These are phyloP conservation scores for Ctenomys sociabilis DNA, from an alignment of 2,113 vertebrate species.

Conservation along the genomic window DNA sequence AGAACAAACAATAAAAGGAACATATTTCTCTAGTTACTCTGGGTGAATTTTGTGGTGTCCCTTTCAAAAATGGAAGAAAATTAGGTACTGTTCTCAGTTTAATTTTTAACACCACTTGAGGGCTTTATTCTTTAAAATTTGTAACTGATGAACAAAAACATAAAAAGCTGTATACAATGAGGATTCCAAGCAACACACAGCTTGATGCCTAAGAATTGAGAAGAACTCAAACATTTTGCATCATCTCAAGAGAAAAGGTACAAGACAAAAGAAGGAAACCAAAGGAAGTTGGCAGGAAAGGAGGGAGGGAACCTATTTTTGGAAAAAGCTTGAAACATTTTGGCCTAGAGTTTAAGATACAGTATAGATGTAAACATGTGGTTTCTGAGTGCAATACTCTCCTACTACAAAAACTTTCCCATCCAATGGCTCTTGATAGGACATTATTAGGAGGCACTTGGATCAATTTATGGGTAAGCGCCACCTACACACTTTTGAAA, in stretches of 20 bases:
- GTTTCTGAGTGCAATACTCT: background rate
- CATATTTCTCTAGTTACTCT: background rate
- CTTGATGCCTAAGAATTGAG: background rate
- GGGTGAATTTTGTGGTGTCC: background rate
- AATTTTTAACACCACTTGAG: background rate
- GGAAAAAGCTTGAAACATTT: constrained; percentile 43
- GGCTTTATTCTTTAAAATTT: background rate
- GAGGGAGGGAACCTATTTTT: background rate
- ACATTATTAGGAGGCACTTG: background rate
- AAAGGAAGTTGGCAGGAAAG: background rate
- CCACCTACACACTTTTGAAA: constrained; percentile 30
- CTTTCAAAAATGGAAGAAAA: constrained; percentile 50
- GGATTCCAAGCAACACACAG: background rate
- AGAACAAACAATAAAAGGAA: background rate
- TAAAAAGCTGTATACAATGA: background rate
- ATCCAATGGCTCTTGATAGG: background rate
- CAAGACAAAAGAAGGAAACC: background rate
- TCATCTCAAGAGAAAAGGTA: background rate
- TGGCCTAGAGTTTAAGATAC: constrained; percentile 23
- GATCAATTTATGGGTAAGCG: constrained; percentile 11
- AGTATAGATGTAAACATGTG: background rate
- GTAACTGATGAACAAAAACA: background rate
- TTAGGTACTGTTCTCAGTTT: background rate
- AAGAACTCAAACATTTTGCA: constrained; percentile 9
- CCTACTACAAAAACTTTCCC: background rate